Conservation (phyloP, 2,888 invertebrate genomes). For the Apoderus coryli region DNA sequence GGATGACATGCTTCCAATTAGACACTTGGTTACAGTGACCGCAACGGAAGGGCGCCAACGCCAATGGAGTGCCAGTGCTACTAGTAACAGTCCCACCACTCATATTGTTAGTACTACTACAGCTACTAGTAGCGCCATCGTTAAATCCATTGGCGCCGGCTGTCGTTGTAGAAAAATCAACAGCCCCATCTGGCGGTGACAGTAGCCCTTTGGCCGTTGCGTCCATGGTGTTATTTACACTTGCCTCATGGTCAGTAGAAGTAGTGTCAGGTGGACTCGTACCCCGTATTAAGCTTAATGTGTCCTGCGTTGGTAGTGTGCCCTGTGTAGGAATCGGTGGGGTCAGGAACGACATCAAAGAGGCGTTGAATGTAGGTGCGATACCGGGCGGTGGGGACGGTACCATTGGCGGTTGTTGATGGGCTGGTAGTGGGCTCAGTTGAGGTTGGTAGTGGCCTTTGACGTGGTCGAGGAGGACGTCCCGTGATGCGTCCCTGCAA, state of each 20-base stretch:
- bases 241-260: constrained; percentile 40
- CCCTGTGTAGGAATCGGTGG: constrained; percentile 10
- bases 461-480: constrained; percentile 50
- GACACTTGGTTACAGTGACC: constrained; percentile 71
- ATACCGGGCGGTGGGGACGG: constrained; percentile 1
- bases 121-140: too few species aligned
- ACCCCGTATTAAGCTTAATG: constrained; percentile 24
- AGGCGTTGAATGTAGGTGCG: constrained; percentile 6
- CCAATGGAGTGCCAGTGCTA: constrained; percentile 12
- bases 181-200: too few species aligned
- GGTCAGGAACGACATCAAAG: constrained; percentile 9
- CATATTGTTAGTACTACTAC: too few species aligned
- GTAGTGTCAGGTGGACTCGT: too few species aligned
- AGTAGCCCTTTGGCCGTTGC: constrained; percentile 12
- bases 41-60: constrained; percentile 45
- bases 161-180: too few species aligned
- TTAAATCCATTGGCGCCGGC: too few species aligned
- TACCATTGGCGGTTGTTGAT: constrained; percentile 10
- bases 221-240: constrained; percentile 29
- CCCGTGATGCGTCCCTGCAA: constrained; percentile 46
- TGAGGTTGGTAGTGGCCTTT: constrained; percentile 43
- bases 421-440: neutral
- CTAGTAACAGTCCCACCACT: too few species aligned
- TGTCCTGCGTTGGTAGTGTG: constrained; percentile 14
- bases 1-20: constrained; percentile 76